Conservation (phyloP, 2,113 vertebrate genomes). For the Takifugu bimaculatus region DNA sequence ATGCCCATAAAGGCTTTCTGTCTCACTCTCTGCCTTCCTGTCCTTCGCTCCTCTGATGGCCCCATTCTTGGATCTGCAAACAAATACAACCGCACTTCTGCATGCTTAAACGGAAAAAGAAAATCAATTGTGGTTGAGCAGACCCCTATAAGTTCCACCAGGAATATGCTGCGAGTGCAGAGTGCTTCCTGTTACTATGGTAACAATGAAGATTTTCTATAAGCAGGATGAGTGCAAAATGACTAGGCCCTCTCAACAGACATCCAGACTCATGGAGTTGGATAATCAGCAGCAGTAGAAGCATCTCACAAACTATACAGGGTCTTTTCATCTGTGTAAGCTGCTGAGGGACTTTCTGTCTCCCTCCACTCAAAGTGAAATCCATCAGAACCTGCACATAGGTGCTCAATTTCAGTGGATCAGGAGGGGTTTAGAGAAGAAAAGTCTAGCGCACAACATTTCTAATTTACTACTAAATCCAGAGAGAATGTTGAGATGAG, state of each 20-base stretch:
- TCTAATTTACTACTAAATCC: too few species aligned
- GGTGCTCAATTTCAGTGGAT: too few species aligned
- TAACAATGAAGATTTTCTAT: slow-evolving; percentile 52
- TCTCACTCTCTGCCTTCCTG: slow-evolving; percentile 25
- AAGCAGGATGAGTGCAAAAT: slow-evolving; percentile 36
- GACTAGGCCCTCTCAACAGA: slow-evolving; percentile 16
- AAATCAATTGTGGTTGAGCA: slow-evolving; percentile 45
- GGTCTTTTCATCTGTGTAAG: neutral
- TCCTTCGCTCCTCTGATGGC: slow-evolving; percentile 3
- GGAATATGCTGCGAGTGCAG: slow-evolving; percentile 32
- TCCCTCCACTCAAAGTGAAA: too few species aligned
- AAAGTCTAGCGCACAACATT: too few species aligned
- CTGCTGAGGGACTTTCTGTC: too few species aligned
- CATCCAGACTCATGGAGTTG: slow-evolving; percentile 1
- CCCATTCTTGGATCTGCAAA: slow-evolving; percentile 36
- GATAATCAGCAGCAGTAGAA: slow-evolving; percentile 8
- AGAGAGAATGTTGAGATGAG: neutral
- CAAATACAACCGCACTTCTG: neutral
- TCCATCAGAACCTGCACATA: too few species aligned
- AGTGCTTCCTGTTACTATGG: slow-evolving; percentile 68
- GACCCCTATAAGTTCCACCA: slow-evolving; percentile 21
- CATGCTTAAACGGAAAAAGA: slow-evolving; percentile 20
- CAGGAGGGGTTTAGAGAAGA: neutral
- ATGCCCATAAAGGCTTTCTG: slow-evolving; percentile 40
- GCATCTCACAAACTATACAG: neutral